These are phyloP conservation scores for Microvelia longipes DNA, from an alignment of 1,140 invertebrate species.

Conservation along the genomic window DNA sequence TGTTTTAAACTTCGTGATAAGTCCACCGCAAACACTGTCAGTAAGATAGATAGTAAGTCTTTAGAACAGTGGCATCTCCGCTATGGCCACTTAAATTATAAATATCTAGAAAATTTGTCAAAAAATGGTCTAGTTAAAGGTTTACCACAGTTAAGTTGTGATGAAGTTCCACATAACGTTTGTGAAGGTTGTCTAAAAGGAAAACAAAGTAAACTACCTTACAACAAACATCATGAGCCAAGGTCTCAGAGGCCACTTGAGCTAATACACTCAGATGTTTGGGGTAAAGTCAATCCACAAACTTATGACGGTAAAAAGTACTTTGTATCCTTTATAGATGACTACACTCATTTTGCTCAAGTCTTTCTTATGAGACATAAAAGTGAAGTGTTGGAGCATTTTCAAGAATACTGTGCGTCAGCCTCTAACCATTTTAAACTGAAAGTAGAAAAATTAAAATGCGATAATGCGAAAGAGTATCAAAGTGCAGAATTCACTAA, in stretches of 20 bases:
- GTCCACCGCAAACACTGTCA: no score
- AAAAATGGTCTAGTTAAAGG: no score
- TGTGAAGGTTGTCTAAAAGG: neutral
- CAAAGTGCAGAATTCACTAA: neutral
- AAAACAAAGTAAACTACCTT: neutral
- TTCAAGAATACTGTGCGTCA: neutral
- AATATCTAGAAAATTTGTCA: no score
- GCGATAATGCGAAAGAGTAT: neutral
- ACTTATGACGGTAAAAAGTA: neutral
- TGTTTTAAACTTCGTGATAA: neutral
- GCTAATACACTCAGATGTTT: neutral
- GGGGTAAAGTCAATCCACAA: neutral
- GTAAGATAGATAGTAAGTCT: no score
- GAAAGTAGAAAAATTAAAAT: neutral
- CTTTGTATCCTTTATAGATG: neutral
- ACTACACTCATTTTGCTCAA: neutral
- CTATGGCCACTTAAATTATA: no score
- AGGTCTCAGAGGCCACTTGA: neutral
- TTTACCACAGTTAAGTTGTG: no score
- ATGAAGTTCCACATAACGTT: no score
- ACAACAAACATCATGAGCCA: no score
- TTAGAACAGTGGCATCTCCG: no score
- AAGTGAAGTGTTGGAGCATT: neutral
- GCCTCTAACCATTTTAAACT: neutral
- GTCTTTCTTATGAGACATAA: neutral